A percentile compares a stretch with the other conserved stretches of the same genome.
phyloP scores from a whole-genome alignment of 2,113 vertebrate species.

The Platysternon megacephalum region DNA sequence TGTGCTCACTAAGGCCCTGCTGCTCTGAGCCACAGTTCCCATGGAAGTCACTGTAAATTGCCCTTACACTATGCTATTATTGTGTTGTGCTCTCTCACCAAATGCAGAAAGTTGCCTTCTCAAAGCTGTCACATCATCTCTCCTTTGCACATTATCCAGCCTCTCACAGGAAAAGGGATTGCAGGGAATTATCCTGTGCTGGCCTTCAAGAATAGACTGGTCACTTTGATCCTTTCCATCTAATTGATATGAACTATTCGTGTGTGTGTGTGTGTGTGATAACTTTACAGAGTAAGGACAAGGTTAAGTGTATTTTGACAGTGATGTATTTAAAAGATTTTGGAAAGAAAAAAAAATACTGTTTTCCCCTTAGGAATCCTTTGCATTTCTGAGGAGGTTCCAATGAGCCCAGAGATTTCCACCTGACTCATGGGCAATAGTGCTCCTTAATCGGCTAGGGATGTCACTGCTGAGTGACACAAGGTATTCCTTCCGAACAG shows the following conservation, averaged over 20 bases:
- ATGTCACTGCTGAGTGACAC: not conserved
- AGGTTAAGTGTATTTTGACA: not conserved
- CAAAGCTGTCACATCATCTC: not conserved
- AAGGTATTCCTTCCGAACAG: not conserved
- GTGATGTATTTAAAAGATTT: not conserved
- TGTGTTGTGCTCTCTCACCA: not conserved
- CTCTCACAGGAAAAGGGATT: not conserved
- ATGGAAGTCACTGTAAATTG: not conserved
- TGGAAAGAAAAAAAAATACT: not conserved
- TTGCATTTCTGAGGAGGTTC: not conserved
- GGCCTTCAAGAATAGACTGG: not conserved
- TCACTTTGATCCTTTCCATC: not conserved
- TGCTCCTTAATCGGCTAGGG: not conserved
- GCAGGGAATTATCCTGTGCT: not conserved
- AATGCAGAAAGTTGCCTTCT: not conserved
- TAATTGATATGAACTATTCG: not conserved
- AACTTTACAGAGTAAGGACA: not conserved
- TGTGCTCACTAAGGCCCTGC: not conserved
- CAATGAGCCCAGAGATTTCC: not conserved
- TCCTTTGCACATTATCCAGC: not conserved
- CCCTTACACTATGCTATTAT: not conserved
- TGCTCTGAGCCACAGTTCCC: not conserved
- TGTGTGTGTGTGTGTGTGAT: not conserved
- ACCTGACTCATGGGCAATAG: not conserved
- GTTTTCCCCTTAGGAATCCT: constrained; percentile 1